A percentile compares a stretch with the other conserved stretches of the same genome.
Conservation (phyloP, 1,140 invertebrate species). For the Zaprionus tsacasi region DNA sequence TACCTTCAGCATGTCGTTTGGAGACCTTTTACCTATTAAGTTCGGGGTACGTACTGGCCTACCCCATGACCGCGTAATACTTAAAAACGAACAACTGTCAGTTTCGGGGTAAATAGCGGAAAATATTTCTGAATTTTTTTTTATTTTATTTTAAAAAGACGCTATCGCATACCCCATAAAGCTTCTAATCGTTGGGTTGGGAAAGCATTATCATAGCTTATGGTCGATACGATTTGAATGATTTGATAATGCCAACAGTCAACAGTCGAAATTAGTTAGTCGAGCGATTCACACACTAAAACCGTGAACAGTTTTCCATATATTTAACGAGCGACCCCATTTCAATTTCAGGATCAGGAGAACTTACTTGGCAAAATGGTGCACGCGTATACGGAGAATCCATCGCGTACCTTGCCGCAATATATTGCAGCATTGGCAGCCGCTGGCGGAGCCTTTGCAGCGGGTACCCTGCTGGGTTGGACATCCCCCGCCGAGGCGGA, state of each 20-base stretch:
- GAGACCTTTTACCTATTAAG: not conserved
- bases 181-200: slow-evolving; percentile 56
- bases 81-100: slow-evolving; percentile 29
- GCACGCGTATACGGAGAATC: slow-evolving; percentile 60
- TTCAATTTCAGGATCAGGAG: slow-evolving; percentile 72
- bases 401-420: slow-evolving; percentile 86
- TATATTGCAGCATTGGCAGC: slow-evolving; percentile 88
- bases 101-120: not conserved
- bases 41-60: not conserved
- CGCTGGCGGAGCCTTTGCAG: slow-evolving; percentile 86
- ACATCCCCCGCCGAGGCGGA: slow-evolving; percentile 88
- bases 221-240: slow-evolving; percentile 32
- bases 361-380: slow-evolving; percentile 80
- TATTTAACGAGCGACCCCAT: slow-evolving; percentile 9
- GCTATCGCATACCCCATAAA: slow-evolving; percentile 61
- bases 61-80: slow-evolving; percentile 1
- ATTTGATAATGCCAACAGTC: slow-evolving; percentile 39
- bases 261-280: slow-evolving; percentile 51
- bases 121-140: slow-evolving; percentile 7
- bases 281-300: slow-evolving; percentile 21
- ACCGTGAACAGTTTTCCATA: not conserved
- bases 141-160: slow-evolving; percentile 3
- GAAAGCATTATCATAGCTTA: slow-evolving; percentile 52
- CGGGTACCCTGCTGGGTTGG: slow-evolving; percentile 89
- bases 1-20: too few species aligned